Evolutionary conservation across 2,797 vertebrate species (phyloP).

Genomic region (Gymnoscopelus microlampas): DNA sequence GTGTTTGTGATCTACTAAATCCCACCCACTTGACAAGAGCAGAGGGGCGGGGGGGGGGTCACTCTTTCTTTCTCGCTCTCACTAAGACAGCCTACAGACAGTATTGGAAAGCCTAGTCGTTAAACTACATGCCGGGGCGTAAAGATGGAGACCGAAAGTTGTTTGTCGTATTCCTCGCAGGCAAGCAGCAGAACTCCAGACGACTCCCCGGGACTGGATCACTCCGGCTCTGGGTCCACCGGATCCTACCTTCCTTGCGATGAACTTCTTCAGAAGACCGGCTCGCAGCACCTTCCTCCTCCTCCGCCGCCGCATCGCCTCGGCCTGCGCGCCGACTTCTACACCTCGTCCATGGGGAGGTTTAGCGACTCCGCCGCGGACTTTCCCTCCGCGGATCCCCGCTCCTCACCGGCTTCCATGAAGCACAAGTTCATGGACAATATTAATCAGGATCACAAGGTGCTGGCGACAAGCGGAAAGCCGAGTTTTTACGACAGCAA

Average conservation of each 20-base stretch:
- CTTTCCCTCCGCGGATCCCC: slow-evolving; percentile 70
- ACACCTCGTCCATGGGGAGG: slow-evolving; percentile 69
- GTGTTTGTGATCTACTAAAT: slow-evolving; percentile 86
- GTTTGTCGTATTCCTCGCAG: slow-evolving; percentile 84
- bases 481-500: slow-evolving; percentile 79
- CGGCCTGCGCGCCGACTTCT: slow-evolving; percentile 74
- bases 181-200: slow-evolving; percentile 77
- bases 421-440: slow-evolving; percentile 86
- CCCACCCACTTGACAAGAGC: slow-evolving; percentile 83
- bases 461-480: slow-evolving; percentile 70
- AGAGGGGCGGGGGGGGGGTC: slow-evolving; percentile 37
- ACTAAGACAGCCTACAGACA: slow-evolving; percentile 62
- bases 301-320: slow-evolving; percentile 68
- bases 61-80: slow-evolving; percentile 47
- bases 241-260: slow-evolving; percentile 75
- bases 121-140: slow-evolving; percentile 60
- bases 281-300: slow-evolving; percentile 71
- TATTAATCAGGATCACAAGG: slow-evolving; percentile 79
- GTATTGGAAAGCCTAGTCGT: slow-evolving; percentile 65
- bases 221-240: slow-evolving; percentile 58
- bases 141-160: slow-evolving; percentile 85
- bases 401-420: slow-evolving; percentile 67
- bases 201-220: slow-evolving; percentile 75
- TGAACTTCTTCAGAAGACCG: slow-evolving; percentile 73
- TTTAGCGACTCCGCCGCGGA: slow-evolving; percentile 75